Evolutionary conservation across 64 coral and sea anemone species (phyloP), one percentile per base, ranked within the genome.

Genomic region (Exaiptasia diaphana): DNA sequence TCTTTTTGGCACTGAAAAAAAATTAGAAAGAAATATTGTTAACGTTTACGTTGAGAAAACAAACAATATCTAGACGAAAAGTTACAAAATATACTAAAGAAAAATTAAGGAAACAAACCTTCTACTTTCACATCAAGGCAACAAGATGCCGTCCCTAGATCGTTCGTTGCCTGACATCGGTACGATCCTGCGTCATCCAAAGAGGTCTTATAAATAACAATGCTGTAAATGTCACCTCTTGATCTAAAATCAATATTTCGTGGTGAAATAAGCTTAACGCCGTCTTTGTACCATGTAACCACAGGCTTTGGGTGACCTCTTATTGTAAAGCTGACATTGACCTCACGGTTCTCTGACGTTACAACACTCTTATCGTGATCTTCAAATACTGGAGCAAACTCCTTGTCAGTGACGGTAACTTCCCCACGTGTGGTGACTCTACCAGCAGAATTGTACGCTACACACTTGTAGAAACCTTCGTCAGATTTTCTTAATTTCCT

Each of bases 271-370:
- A 92, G 29, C n/a, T 78, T 64, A 2, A 53, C 78, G 12, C 77
- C 90, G 58, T 86, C 74, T 58, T 86, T 92, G 74, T 86, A 92
- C 90, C 90, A 92, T 31, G 80, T 83, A 14, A 92, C 76, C 15
- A 62, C 41, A 5, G 90, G 90, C 8, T 18, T 73, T 37, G 90
- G 90, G 38, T 63, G 69, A 26, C 82, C 90, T 64, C 77, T 86
- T 28, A 92, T 79, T 13, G 53, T 74, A 18, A 73, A 65, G 7
- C 72, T 76, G 15, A 86, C 4, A 54, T 79, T 92, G 20, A 86
- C 38, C 45, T 92, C 83, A 13, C 78, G 58, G 53, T 62, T 81
- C 53, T 92, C 90, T 9, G 75, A 67, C 13, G 81, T 73, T 27
- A 52, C 56, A 14, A 92, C 63, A 2, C 56, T 77, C 29, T 37